Evolutionary conservation across 2,797 vertebrate genomes (phyloP).

Genomic region (Onychomys leucogaster): DNA sequence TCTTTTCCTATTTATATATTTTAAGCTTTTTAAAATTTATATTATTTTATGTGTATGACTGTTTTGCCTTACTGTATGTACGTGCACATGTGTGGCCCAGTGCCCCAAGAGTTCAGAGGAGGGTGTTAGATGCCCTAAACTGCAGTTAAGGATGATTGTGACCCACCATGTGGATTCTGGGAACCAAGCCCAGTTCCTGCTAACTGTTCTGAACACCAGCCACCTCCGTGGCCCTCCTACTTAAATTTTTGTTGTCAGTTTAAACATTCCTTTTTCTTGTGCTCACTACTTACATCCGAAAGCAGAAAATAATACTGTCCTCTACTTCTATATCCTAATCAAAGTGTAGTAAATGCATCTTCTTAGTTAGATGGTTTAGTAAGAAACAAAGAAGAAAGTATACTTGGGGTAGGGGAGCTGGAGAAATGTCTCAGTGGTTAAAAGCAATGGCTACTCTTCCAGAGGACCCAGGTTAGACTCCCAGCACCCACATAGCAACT

Average conservation of each 20-base stretch:
- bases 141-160: not conserved
- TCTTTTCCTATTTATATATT: not conserved
- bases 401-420: too few relatives aligned
- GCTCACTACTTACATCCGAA: not conserved
- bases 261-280: not conserved
- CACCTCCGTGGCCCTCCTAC: not conserved
- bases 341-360: not conserved
- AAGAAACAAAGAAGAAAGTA: not conserved
- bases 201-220: not conserved
- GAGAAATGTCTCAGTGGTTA: not conserved
- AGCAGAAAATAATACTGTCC: not conserved
- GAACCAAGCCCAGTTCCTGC: not conserved
- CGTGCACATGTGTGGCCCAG: not conserved
- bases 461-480: not conserved
- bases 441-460: not conserved
- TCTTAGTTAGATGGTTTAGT: not conserved
- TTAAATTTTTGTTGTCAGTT: not conserved
- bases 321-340: not conserved
- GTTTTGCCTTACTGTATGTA: not conserved
- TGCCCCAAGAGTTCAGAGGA: not conserved
- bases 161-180: not conserved
- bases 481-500: not conserved
- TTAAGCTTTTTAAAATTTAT: not conserved
- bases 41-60: not conserved
- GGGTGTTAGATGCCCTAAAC: not conserved